Base-by-base conservation (phyloP, 2,888 invertebrate species). In the Hermaeophaga mercurialis region DNA sequence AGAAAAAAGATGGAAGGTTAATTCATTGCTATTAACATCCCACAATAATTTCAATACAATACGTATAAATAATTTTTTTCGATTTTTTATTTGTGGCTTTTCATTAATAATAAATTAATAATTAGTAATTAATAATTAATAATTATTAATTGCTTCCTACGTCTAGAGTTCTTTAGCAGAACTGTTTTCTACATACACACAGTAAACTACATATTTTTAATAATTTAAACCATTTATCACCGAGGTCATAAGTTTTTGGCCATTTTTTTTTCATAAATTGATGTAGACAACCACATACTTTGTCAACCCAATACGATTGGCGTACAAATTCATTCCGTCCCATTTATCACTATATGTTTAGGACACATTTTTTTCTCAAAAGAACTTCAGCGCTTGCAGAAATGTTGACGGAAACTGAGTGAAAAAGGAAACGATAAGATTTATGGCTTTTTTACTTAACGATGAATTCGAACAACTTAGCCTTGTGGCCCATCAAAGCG, bases 271-370 rank as follows among this genome's bases (percentile, higher is more conserved):
- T 9, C 15, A 36, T 14, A 36, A 36, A 17, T 36, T 36, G 36
- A 6, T 15, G 33, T 8, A n/a, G 36, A 36, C 12, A 36, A 12
- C 36, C 15, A 15, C 14, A 36, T 15, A 7, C 36, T 15, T 36
- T 36, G 36, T 36, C 36, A 15, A 17, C 36, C 15, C 14, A 9
- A 36, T 36, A 14, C 36, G 36, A 36, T 36, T 36, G 36, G 14
- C 15, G 9, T 14, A 36, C n/a, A 36, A 36, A 36, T 36, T 36
- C 36, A 36, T 36, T 36, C 14, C 36, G 2, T 6, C 3, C 9
- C 36, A 36, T 36, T 36, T 36, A 36, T 36, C 36, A 36, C 36
- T 12, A 14, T 14, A 14, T 36, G 36, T 36, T 36, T 36, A 36
- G 15, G 15, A 6, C 36, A 36, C 36, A 36, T 8, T 14, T 36